Evolutionary conservation across 2,113 vertebrate species (phyloP), one percentile per base, ranked within the genome.

Genomic region (Labeo catla): DNA sequence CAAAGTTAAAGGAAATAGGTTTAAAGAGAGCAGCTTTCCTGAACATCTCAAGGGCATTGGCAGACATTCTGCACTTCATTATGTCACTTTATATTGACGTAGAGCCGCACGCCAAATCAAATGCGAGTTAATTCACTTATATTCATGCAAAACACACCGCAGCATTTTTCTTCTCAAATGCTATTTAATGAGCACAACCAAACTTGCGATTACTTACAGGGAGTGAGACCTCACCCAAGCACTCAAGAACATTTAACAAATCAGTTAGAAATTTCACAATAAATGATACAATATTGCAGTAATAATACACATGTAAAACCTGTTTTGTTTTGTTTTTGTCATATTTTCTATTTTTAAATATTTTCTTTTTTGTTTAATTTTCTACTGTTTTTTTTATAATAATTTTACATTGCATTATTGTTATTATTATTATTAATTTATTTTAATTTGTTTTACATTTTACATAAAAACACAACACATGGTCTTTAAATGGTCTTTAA

Each of bases 21-120:
- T 85, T 13, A 39, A 59, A 77, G 59, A 83, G 50, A 86, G 70
- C 54, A 47, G 52, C 65, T 61, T 61, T 36, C 23, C 74, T 78
- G 63, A 39, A n/a, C 54, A 49, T 76, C 76, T 80, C 57, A 76
- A 66, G 84, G 88, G 84, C 83, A 85, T 84, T 82, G 88, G 80
- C 76, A 73, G 88, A 79, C 73, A 78, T 87, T 82, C 86, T 86
- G 47, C 70, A 72, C 79, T 66, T 80, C 57, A 65, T 80, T 84
- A 86, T 78, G 77, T 54, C 76, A 54, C 83, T 83, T 85, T 85
- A 68, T 78, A 61, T 13, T 83, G 73, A 85, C 43, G 73, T 78
- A 21, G 39, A 81, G 76, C 66, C 12, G 10, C 34, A 66, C 63
- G 59, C 21, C 19, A 54, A 88, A 84, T 74, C 11, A 73, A 57